Conservation (phyloP, 2,888 invertebrate genomes). For the Thereva nobilitata region DNA sequence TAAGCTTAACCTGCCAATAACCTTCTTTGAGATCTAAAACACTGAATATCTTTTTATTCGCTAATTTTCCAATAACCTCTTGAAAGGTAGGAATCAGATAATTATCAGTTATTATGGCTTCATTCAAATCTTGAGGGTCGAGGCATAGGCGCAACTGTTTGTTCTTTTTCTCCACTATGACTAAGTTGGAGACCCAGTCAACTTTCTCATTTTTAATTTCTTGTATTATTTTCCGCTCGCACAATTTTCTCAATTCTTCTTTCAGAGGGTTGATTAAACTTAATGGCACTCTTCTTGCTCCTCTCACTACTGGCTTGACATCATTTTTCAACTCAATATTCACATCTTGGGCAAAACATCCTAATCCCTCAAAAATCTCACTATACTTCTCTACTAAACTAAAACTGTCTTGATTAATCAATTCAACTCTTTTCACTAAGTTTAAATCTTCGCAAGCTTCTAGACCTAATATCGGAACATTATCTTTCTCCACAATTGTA, state of each 20-base stretch:
- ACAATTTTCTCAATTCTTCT: constrained; percentile 21
- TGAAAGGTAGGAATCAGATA: constrained; percentile 37
- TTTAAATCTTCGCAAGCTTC: constrained; percentile 29
- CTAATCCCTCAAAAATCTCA: constrained; percentile 34
- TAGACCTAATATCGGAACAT: constrained; percentile 19
- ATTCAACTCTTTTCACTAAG: constrained; percentile 34
- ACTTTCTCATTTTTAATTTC: constrained; percentile 14
- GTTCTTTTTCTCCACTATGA: not conserved
- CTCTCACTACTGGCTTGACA: constrained; percentile 29
- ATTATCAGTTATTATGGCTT: too few relatives aligned
- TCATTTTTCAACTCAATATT: constrained; percentile 33
- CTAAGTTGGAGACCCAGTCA: constrained; percentile 29
- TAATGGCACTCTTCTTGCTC: constrained; percentile 15
- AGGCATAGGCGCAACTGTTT: constrained; percentile 32
- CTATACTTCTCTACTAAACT: constrained; percentile 23
- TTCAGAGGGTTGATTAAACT: not conserved
- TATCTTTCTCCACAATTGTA: not conserved
- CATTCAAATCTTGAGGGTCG: constrained; percentile 37
- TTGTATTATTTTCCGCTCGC: constrained; percentile 13
- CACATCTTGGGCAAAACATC: constrained; percentile 28
- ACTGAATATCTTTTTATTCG: constrained; percentile 26
- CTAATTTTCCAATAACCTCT: constrained; percentile 33
- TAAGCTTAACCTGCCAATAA: constrained; percentile 39
- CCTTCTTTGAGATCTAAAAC: constrained; percentile 39
- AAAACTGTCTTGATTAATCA: not conserved